Evolutionary conservation across 2,113 vertebrate genomes (phyloP), one percentile per base, ranked within the genome.

Genomic region (Galeopterus variegatus): DNA sequence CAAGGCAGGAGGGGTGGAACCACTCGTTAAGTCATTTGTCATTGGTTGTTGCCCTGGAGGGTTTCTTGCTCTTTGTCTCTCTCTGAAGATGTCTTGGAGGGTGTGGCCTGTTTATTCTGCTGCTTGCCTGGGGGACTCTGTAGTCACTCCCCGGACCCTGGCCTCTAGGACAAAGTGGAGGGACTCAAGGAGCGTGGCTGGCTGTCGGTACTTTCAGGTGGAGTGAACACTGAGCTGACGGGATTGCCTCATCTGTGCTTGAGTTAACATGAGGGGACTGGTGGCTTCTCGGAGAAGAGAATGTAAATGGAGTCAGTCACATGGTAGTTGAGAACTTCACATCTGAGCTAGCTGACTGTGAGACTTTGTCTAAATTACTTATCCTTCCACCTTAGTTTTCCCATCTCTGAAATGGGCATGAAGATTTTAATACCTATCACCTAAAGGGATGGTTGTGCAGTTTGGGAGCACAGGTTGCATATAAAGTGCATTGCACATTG

Each of bases 261-360:
- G 56, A 75, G 18, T 83, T 72, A 54, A 6, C 70, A 41, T 28
- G 45, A 26, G 52, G 50, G 50, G 60, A 69, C 58, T 67, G 73
- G 64, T 65, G 52, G n/a, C 56, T 88, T 79, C 84, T 89, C 33
- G 33, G 36, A 82, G 64, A 90, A 84, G 90, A 90, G 41, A 67
- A 73, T 75, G 50, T 54, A 75, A 48, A 23, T 50, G 90, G 65
- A 93, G 58, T 60, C 13, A 26, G 0, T 54, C 33, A 18, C 19
- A 7, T 3, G n/a, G 26, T 77, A 56, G 60, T 50, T 65, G 45
- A 87, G 81, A 52, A 69, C 26, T 93, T 65, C 13, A 12, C 31
- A 54, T 73, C 85, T 87, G n/a, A 75, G 86, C 41, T 93, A 73
- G 31, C 24, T 70, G 82, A 62, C 54, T 81, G 41, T 89, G 65